Percentiles rank a stretch among this genome's conserved stretches.
Evolutionary conservation across 2,888 invertebrate genomes (phyloP).

Genomic region (Stegophylla sp.): DNA sequence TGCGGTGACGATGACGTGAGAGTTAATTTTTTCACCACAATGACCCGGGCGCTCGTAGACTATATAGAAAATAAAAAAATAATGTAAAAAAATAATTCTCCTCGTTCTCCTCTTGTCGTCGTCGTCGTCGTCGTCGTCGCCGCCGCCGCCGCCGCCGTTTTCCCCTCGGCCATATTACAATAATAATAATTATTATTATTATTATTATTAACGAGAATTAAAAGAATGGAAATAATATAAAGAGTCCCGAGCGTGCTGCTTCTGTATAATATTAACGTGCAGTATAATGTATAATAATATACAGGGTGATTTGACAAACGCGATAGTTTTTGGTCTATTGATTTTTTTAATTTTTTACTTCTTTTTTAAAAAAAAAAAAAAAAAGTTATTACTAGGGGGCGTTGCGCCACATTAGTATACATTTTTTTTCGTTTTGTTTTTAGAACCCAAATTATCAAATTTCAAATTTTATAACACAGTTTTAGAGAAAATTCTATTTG

Average conservation of each 20-base stretch:
- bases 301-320: too few species aligned
- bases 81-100: not conserved
- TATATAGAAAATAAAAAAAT: not conserved
- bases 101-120: not conserved
- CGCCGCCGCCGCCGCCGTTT: not conserved
- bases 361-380: too few species aligned
- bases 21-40: constrained; percentile 48
- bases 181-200: constrained; percentile 10
- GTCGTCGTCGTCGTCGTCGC: not conserved
- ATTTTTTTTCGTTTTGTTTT: too few species aligned
- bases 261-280: not conserved
- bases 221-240: constrained; percentile 1
- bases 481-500: too few species aligned
- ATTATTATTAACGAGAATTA: constrained; percentile 7
- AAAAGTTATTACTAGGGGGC: too few species aligned
- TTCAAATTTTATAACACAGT: too few species aligned
- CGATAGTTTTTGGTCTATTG: too few species aligned
- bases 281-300: too few species aligned
- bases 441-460: too few species aligned
- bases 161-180: constrained; percentile 26
- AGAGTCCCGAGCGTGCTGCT: not conserved
- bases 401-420: too few species aligned
- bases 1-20: not conserved
- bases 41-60: constrained; percentile 6
- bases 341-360: too few species aligned